phyloP scores from a whole-genome alignment of 2,888 invertebrate species.

The Coelogynopora nodosa region DNA sequence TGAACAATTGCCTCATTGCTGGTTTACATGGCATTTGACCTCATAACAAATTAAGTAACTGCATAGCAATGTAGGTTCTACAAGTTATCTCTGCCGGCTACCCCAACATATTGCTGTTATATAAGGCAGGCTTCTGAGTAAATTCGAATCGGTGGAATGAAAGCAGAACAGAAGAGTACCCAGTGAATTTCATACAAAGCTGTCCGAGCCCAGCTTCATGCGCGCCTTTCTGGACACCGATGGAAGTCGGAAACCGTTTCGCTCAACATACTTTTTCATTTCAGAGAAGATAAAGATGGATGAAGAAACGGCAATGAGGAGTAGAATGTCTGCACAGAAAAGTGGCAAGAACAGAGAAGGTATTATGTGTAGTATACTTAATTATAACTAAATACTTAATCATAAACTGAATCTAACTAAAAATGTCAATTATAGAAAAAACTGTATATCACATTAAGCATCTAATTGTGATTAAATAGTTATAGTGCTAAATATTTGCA shows the following conservation, averaged over 20 bases:
- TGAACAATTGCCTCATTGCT: too few species aligned
- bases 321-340: slow-evolving; percentile 75
- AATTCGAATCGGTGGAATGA: too few species aligned
- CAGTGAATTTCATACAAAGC: background rate
- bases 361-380: too few species aligned
- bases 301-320: slow-evolving; percentile 85
- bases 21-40: too few species aligned
- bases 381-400: slow-evolving; percentile 7
- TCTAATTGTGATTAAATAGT: too few species aligned
- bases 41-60: too few species aligned
- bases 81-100: too few species aligned
- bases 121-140: too few species aligned
- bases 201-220: background rate
- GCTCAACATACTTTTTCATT: slow-evolving; percentile 73
- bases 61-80: too few species aligned
- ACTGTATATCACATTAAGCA: background rate
- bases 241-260: slow-evolving; percentile 29
- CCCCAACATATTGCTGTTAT: too few species aligned
- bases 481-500: too few species aligned
- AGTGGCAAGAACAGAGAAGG: background rate
- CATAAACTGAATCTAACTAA: too few species aligned
- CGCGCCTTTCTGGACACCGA: background rate
- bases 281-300: slow-evolving; percentile 90
- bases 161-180: background rate
- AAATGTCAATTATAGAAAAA: background rate